phyloP scores from a whole-genome alignment of 2,888 invertebrate species.

The Apotomis capreana region DNA sequence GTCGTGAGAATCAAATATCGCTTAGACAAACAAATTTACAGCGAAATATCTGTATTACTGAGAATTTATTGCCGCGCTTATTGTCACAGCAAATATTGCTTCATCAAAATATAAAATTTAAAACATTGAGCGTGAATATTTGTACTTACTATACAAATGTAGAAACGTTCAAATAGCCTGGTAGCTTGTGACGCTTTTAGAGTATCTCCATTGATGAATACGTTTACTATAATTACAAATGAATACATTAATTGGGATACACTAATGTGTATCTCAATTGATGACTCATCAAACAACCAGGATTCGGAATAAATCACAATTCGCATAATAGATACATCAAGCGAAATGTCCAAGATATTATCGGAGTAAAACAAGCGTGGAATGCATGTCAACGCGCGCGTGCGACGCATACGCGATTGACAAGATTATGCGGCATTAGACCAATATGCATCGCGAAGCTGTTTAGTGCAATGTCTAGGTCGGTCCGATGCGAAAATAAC shows the following conservation, averaged over 20 bases:
- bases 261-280: no score
- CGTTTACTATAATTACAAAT: no score
- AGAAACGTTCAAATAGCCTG: no score
- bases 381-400: constrained; percentile 63
- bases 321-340: constrained; percentile 45
- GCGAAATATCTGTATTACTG: constrained; percentile 12
- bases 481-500: constrained; percentile 42
- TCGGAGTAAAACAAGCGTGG: constrained; percentile 56
- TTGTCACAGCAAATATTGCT: no score
- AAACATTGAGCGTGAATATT: no score
- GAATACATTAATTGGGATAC: no score
- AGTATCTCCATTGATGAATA: no score
- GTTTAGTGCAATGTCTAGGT: constrained; percentile 47
- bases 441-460: constrained; percentile 55
- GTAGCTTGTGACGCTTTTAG: no score
- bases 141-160: no score
- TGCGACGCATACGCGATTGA: constrained; percentile 58
- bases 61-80: neutral
- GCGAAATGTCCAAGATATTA: constrained; percentile 58
- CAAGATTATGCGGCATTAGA: constrained; percentile 57
- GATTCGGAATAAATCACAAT: constrained; percentile 23
- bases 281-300: constrained; percentile 12
- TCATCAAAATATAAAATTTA: neutral
- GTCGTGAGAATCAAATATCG: constrained; percentile 36
- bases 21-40: constrained; percentile 21